Evolutionary conservation across 2,888 invertebrate species (phyloP).

Genomic region (Latrodectus elegans): DNA sequence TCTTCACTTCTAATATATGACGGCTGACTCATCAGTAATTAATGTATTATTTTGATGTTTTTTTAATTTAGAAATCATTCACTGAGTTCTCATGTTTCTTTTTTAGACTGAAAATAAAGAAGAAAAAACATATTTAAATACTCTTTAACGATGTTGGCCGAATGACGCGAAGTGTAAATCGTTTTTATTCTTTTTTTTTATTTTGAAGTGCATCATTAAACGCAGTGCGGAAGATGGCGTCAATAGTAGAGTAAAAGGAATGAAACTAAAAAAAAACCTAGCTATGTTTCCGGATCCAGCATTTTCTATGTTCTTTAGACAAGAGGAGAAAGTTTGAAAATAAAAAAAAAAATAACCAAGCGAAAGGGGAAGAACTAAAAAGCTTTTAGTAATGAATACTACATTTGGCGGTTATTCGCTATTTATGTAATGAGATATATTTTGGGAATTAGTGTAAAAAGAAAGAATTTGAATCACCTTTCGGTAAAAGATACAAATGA

Average conservation of each 20-base stretch:
- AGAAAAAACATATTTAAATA: slow-evolving; percentile 10
- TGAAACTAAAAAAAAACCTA: slow-evolving; percentile 14
- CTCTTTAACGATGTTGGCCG: slow-evolving; percentile 34
- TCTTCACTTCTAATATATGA: background rate
- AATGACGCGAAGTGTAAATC: slow-evolving; percentile 27
- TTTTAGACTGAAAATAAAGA: slow-evolving; percentile 2
- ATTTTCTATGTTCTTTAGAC: slow-evolving; percentile 40
- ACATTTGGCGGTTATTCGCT: slow-evolving; percentile 27
- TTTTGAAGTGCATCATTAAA: slow-evolving; percentile 49
- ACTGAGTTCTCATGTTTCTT: background rate
- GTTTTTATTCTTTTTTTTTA: background rate
- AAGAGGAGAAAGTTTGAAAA: slow-evolving; percentile 25
- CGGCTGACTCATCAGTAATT: slow-evolving; percentile 43
- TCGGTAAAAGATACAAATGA: too few relatives aligned
- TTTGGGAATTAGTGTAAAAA: background rate
- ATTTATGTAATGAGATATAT: background rate
- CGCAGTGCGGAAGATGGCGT: background rate
- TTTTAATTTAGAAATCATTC: slow-evolving; percentile 39
- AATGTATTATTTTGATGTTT: slow-evolving; percentile 32
- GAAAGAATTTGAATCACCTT: background rate
- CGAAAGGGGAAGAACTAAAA: slow-evolving; percentile 26
- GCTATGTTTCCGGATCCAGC: slow-evolving; percentile 36
- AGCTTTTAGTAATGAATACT: background rate
- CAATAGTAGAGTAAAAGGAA: slow-evolving; percentile 28
- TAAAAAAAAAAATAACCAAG: slow-evolving; percentile 10